Percentiles rank a stretch among this genome's conserved stretches.
These are phyloP conservation scores for Amiota communis DNA, from an alignment of 2,888 invertebrate genomes.

Conservation along the genomic window DNA sequence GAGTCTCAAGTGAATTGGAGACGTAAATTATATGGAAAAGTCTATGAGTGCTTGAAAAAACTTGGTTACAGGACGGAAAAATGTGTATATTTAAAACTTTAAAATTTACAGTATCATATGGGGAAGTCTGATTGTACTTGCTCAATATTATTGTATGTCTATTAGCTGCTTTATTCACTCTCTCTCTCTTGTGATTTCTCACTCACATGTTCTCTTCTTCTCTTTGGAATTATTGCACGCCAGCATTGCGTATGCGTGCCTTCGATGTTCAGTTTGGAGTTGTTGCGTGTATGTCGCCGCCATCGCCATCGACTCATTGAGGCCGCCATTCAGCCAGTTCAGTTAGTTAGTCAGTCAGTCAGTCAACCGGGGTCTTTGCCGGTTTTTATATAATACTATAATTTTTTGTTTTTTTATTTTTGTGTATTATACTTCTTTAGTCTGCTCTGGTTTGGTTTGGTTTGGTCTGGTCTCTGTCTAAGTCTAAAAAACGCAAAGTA, in stretches of 20 bases:
- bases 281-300: slow-evolving; percentile 19
- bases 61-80: too few relatives aligned
- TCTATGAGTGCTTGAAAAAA: too few relatives aligned
- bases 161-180: background rate
- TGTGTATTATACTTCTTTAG: background rate
- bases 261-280: background rate
- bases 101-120: too few relatives aligned
- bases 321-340: slow-evolving; percentile 42
- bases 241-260: slow-evolving; percentile 57
- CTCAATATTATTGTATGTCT: slow-evolving; percentile 20
- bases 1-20: too few relatives aligned
- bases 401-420: background rate
- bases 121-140: slow-evolving; percentile 14
- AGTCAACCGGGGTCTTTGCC: slow-evolving; percentile 14
- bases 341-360: background rate
- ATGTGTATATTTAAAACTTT: too few relatives aligned
- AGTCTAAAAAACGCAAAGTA: slow-evolving; percentile 56
- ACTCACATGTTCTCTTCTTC: slow-evolving; percentile 35
- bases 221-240: slow-evolving; percentile 31
- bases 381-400: background rate
- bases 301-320: background rate
- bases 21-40: too few relatives aligned
- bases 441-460: slow-evolving; percentile 32
- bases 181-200: slow-evolving; percentile 33
- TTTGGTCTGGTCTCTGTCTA: slow-evolving; percentile 32